Conservation (phyloP, 2,797 vertebrate genomes). For the Huso huso region DNA sequence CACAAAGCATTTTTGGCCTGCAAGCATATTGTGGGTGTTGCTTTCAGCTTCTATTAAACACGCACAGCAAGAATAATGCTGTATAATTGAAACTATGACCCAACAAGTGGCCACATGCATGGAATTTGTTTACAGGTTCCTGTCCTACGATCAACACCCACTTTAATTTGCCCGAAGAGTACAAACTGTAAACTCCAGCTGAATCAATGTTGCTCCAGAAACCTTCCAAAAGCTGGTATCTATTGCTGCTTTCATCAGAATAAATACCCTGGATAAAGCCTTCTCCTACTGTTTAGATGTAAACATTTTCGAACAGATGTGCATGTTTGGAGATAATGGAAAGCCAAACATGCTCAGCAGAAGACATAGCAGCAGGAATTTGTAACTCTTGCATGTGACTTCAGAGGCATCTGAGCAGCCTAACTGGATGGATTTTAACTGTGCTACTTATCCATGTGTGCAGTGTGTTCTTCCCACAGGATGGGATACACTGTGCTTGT, state of each 20-base stretch:
- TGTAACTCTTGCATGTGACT: background rate
- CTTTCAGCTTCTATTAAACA: constrained; percentile 18
- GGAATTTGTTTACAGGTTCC: constrained; percentile 51
- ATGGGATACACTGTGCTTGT: too few species aligned
- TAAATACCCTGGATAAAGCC: background rate
- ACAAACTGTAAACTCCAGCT: background rate
- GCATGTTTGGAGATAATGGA: background rate
- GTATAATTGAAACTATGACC: constrained; percentile 36
- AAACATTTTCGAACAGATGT: background rate
- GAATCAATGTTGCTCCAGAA: background rate
- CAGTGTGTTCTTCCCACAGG: too few species aligned
- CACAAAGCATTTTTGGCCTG: constrained; percentile 31
- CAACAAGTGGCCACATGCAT: constrained; percentile 46
- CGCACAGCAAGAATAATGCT: constrained; percentile 14
- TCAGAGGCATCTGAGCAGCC: background rate
- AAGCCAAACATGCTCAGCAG: background rate
- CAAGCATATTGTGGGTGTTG: constrained; percentile 21
- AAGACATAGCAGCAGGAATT: background rate
- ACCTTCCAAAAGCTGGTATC: background rate
- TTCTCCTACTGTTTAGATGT: background rate
- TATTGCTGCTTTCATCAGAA: background rate
- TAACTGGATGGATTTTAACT: background rate
- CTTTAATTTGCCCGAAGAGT: constrained; percentile 27
- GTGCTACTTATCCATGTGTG: too few species aligned
- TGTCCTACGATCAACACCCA: constrained; percentile 40